Base-by-base conservation (phyloP, 2,113 vertebrate genomes). In the Rhinolophus ferrumequinum region DNA sequence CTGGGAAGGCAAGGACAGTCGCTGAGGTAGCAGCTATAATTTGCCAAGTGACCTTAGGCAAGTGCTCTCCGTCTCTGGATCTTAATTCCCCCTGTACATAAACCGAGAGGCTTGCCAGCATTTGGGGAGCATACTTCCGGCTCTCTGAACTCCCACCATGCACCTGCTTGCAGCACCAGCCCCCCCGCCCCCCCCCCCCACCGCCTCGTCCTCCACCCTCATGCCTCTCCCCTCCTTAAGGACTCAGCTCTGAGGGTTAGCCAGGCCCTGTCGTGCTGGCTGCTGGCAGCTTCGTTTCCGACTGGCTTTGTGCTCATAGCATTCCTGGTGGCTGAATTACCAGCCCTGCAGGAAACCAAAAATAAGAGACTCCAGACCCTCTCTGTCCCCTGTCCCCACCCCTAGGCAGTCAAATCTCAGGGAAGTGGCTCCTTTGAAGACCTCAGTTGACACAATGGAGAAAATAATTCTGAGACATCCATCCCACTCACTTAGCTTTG, bases 151-250 rank as follows among this genome's bases (percentile, higher is more conserved):
- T 38, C 14, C 26, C 2, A 1, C 33, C 30, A 9, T 60, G 66
- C 35, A 4, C 38, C 60, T 50, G 33, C 50, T 75, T 3, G 5
- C 3, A 0, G 11, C 26, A 0, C 41, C 0, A 0, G 15, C 41
- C 41, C 41, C 41, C 41, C 41, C n/a, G n/a, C n/a, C n/a, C n/a
- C n/a, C n/a, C 1, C 26, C 70, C 33, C 38, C 12, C 52, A 7
- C 52, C 52, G 15, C 14, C 4, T 14, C 15, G 5, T 2, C 30
- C 58, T 50, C 8, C 38, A 7, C 41, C 38, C 41, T 13, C 15
- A 0, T 0, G 21, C 44, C 0, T 26, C 62, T 41, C 44, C 0
- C 21, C 62, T 41, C 26, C 33, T n/a, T 52, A 0, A 38, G 41
- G 83, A 33, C 69, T 18, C 26, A 1, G 33, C 56, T 22, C 73